Evolutionary conservation across 2,888 invertebrate genomes (phyloP).

Genomic region (Nephrotoma guestfalica): DNA sequence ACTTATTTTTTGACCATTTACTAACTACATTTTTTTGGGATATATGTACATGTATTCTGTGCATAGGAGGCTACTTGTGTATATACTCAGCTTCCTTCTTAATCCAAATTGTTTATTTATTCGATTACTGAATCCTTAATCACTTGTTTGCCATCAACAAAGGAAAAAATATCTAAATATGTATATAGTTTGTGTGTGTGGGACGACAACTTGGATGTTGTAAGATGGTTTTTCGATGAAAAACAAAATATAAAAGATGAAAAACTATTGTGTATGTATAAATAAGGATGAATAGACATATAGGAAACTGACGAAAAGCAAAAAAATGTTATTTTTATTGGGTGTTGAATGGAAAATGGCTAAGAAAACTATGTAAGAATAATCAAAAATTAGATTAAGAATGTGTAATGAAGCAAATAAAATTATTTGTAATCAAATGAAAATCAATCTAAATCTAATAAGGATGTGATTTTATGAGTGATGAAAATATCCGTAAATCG

Average conservation of each 20-base stretch:
- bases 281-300: neutral
- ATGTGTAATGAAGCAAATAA: neutral
- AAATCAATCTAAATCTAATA: neutral
- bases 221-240: neutral
- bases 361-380: neutral
- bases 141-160: neutral
- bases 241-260: neutral
- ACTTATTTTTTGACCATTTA: neutral
- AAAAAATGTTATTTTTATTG: neutral
- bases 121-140: neutral
- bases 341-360: neutral
- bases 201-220: too few relatives aligned
- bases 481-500: neutral
- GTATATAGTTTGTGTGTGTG: neutral
- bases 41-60: neutral
- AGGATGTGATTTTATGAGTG: neutral
- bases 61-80: neutral
- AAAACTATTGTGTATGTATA: neutral
- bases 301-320: neutral
- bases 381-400: neutral
- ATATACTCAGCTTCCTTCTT: neutral
- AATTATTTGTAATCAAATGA: neutral
- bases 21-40: neutral
- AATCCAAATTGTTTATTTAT: neutral
- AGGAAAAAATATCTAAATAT: neutral